Evolutionary conservation across 1,140 invertebrate genomes (phyloP).

Genomic region (Lepeophtheirus salmonis): DNA sequence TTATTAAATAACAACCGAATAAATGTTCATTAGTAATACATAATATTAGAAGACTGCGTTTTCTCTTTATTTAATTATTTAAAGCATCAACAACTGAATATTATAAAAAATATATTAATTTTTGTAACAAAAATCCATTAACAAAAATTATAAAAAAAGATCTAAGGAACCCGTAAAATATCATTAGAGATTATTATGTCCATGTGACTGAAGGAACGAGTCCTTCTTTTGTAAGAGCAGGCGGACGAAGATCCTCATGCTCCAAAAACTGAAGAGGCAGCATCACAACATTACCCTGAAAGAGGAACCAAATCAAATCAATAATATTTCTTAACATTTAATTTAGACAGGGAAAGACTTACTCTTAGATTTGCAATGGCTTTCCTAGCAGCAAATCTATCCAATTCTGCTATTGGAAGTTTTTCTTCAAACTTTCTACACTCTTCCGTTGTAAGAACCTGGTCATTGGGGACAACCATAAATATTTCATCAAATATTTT

Average conservation of each 20-base stretch:
- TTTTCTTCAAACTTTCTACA: neutral
- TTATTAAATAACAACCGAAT: neutral
- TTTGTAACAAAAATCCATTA: neutral
- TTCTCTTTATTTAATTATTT: neutral
- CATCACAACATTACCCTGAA: neutral
- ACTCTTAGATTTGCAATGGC: neutral
- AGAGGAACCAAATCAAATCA: no score
- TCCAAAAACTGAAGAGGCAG: neutral
- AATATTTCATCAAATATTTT: conserved; percentile 62
- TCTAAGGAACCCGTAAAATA: neutral
- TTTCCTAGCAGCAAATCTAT: conserved; percentile 10
- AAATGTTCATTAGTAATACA: neutral
- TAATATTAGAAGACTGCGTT: neutral
- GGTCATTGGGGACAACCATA: neutral
- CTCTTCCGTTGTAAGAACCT: conserved; percentile 16
- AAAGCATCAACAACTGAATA: neutral
- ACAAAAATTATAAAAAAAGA: neutral
- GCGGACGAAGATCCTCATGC: neutral
- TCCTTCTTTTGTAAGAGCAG: neutral
- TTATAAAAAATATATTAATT: neutral
- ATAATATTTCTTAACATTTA: no score
- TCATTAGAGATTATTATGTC: neutral
- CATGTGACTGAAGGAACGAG: neutral
- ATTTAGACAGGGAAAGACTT: no score
- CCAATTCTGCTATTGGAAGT: conserved; percentile 15